Conservation (phyloP, 1,140 invertebrate genomes). For the Planococcus citri region DNA sequence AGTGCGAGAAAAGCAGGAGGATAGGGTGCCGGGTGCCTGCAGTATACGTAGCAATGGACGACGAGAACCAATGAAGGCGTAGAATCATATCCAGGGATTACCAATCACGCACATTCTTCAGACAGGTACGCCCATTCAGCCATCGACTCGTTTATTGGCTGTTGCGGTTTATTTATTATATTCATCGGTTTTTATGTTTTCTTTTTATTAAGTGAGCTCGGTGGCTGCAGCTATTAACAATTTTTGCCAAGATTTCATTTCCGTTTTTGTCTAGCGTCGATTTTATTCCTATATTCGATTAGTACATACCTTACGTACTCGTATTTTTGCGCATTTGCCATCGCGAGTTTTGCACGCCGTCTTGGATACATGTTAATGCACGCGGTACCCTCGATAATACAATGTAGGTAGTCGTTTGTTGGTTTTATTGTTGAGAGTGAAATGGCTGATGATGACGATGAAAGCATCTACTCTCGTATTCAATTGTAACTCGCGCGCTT, state of each 20-base stretch:
- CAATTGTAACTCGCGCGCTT: not conserved
- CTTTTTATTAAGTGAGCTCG: conserved; percentile 6
- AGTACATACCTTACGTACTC: too few species aligned
- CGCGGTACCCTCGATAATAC: too few species aligned
- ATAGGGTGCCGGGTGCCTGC: not conserved
- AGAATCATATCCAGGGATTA: not conserved
- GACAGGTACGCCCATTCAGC: conserved; percentile 9
- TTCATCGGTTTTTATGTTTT: conserved; percentile 11
- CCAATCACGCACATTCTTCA: not conserved
- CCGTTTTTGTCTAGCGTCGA: not conserved
- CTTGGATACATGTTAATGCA: too few species aligned
- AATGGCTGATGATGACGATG: not conserved
- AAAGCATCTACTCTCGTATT: not conserved
- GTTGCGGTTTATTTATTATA: conserved; percentile 18
- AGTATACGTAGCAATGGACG: not conserved
- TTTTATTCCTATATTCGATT: not conserved
- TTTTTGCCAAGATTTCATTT: not conserved
- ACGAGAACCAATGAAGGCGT: not conserved
- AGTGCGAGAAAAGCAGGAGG: not conserved
- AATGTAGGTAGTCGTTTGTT: too few species aligned
- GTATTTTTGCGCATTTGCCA: too few species aligned
- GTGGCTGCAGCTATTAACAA: not conserved
- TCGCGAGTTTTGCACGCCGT: too few species aligned
- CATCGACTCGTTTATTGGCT: conserved; percentile 18
- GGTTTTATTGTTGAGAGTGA: too few species aligned